phyloP scores from a whole-genome alignment of 30 jellyfish, hydroid and myxozoan species.

The Aurelia coerulea region DNA sequence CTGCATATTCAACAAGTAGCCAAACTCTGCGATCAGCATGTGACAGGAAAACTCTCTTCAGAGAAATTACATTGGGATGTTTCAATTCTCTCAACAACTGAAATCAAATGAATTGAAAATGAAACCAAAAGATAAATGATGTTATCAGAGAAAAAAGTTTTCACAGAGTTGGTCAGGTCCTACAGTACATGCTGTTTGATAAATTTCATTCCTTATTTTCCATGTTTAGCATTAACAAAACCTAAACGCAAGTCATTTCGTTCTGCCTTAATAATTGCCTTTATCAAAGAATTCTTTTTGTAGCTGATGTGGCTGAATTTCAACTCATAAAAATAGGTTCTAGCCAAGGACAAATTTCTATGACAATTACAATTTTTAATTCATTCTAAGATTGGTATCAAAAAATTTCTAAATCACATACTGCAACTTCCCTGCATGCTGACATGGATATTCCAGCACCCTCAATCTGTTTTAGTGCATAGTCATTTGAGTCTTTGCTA shows the following conservation, averaged over 20 bases:
- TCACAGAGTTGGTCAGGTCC: too few species aligned
- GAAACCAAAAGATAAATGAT: too few species aligned
- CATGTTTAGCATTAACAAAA: background rate
- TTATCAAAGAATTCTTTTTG: too few species aligned
- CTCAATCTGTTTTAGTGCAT: slow-evolving; percentile 95
- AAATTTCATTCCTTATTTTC: background rate
- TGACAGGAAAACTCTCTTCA: slow-evolving; percentile 89
- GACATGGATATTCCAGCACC: slow-evolving; percentile 99
- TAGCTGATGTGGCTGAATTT: too few species aligned
- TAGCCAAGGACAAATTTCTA: too few species aligned
- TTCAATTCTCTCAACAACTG: slow-evolving; percentile 91
- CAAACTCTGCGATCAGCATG: slow-evolving; percentile 95
- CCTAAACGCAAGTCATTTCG: too few species aligned
- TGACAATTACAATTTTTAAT: too few species aligned
- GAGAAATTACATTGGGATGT: slow-evolving; percentile 91
- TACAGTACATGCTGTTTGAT: too few species aligned
- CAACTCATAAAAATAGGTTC: too few species aligned
- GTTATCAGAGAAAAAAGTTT: too few species aligned
- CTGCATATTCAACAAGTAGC: slow-evolving; percentile 93
- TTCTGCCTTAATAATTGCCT: too few species aligned
- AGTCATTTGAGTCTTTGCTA: slow-evolving; percentile 87
- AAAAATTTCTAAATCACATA: slow-evolving; percentile 31
- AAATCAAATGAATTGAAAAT: background rate
- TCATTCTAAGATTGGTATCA: too few species aligned
- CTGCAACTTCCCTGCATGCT: slow-evolving; percentile 98